Percentiles rank a stretch among this genome's conserved stretches.
These are phyloP conservation scores for Cirrhinus mrigala DNA, from an alignment of 2,797 vertebrate species.

Conservation along the genomic window DNA sequence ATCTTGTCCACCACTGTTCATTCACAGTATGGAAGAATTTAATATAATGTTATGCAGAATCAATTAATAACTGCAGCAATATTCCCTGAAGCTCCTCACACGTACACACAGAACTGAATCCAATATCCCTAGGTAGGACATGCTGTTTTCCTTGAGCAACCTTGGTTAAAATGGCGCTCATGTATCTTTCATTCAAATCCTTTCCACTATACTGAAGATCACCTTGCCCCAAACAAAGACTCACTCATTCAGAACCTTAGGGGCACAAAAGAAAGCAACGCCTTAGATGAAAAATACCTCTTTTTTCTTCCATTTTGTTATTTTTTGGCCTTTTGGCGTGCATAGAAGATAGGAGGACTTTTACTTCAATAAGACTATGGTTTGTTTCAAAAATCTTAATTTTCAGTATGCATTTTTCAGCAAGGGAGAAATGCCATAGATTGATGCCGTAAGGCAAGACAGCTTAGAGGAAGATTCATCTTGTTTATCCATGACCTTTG, in stretches of 20 bases:
- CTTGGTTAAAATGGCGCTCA: conserved; percentile 43
- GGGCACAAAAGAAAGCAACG: background rate
- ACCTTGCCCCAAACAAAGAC: conserved; percentile 42
- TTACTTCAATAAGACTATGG: conserved; percentile 10
- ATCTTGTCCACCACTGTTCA: background rate
- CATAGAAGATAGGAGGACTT: background rate
- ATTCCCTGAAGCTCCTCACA: background rate
- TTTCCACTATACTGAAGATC: conserved; percentile 39
- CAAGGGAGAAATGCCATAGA: conserved; percentile 5
- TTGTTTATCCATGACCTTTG: conserved; percentile 40
- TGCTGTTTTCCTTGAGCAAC: conserved; percentile 37
- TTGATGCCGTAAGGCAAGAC: background rate
- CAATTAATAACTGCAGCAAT: background rate
- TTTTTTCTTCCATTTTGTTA: background rate
- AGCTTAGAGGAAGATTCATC: conserved; percentile 24
- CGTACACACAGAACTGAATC: background rate
- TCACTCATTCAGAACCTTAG: conserved; percentile 43
- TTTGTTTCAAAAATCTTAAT: background rate
- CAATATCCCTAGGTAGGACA: conserved; percentile 27
- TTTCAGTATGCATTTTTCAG: conserved; percentile 9
- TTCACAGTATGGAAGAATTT: background rate
- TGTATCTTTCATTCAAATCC: conserved; percentile 45
- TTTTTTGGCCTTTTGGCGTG: background rate
- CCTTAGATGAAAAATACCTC: conserved; percentile 2
- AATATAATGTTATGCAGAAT: background rate